Evolutionary conservation across 2,888 invertebrate genomes (phyloP).

Genomic region (Tiliacea aurago): DNA sequence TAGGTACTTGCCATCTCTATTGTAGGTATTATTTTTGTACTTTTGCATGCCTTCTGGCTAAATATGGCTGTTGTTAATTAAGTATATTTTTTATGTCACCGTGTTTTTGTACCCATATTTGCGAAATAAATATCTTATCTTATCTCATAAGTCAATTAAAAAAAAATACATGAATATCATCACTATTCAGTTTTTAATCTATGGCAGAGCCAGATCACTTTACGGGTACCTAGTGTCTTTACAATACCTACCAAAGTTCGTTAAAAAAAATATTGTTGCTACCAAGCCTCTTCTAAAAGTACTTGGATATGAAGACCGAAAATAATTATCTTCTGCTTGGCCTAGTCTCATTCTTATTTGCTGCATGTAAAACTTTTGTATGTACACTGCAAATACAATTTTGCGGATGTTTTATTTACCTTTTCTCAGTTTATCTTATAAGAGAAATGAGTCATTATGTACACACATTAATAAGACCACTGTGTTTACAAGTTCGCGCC

Average conservation of each 20-base stretch:
- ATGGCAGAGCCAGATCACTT: not conserved
- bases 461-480: not conserved
- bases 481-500: not conserved
- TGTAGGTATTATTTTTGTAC: too few species aligned
- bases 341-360: not conserved
- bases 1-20: too few species aligned
- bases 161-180: not conserved
- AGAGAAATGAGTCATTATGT: slow-evolving; percentile 1
- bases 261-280: not conserved
- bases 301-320: not conserved
- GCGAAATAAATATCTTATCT: too few species aligned
- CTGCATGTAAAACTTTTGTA: slow-evolving; percentile 5
- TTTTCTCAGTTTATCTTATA: not conserved
- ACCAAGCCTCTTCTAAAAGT: not conserved
- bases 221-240: not conserved
- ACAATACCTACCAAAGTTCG: not conserved
- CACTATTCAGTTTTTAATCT: not conserved
- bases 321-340: not conserved
- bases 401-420: not conserved
- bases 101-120: too few species aligned
- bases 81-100: too few species aligned
- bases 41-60: too few species aligned
- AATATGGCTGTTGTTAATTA: too few species aligned
- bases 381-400: not conserved
- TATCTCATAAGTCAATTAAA: not conserved